A percentile compares a stretch with the other conserved stretches of the same genome.
Evolutionary conservation across 1,140 invertebrate genomes (phyloP).

Genomic region (Diachasma alloeum): DNA sequence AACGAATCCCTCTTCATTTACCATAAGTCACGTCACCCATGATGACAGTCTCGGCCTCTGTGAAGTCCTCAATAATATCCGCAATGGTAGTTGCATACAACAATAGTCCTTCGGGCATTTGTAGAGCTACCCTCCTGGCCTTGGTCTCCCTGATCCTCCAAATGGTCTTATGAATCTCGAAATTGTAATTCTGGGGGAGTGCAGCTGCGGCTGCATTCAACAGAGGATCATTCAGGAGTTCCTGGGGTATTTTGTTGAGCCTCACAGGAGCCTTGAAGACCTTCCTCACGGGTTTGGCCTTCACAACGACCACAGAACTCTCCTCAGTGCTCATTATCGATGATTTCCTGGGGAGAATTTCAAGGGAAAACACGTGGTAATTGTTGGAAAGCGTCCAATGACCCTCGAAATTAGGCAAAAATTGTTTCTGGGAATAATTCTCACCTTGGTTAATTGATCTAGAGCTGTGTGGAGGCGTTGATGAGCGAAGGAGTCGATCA

Average conservation of each 20-base stretch:
- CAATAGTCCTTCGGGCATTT: slow-evolving; percentile 95
- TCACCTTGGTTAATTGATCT: too few species aligned
- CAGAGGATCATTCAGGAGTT: slow-evolving; percentile 81
- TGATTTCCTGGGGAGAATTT: too few species aligned
- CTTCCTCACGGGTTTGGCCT: slow-evolving; percentile 79
- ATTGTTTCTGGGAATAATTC: not conserved
- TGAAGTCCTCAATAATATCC: slow-evolving; percentile 95
- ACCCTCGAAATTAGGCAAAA: not conserved
- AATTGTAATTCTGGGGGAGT: slow-evolving; percentile 96
- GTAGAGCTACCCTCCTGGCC: slow-evolving; percentile 90
- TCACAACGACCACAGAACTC: slow-evolving; percentile 71
- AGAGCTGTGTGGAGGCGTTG: too few species aligned
- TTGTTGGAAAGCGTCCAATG: too few species aligned
- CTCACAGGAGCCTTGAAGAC: slow-evolving; percentile 77
- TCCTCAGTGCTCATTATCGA: slow-evolving; percentile 42
- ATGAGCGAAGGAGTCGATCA: too few species aligned
- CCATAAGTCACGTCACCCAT: slow-evolving; percentile 99
- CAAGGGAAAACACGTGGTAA: too few species aligned
- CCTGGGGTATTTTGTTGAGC: slow-evolving; percentile 84
- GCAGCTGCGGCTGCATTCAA: slow-evolving; percentile 76
- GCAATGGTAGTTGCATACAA: slow-evolving; percentile 93
- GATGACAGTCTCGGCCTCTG: slow-evolving; percentile 92
- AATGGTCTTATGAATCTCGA: slow-evolving; percentile 98
- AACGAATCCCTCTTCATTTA: slow-evolving; percentile 31
- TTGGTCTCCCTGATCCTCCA: slow-evolving; percentile 89